phyloP scores from a whole-genome alignment of 2,797 vertebrate species.

The Paguma larvata region DNA sequence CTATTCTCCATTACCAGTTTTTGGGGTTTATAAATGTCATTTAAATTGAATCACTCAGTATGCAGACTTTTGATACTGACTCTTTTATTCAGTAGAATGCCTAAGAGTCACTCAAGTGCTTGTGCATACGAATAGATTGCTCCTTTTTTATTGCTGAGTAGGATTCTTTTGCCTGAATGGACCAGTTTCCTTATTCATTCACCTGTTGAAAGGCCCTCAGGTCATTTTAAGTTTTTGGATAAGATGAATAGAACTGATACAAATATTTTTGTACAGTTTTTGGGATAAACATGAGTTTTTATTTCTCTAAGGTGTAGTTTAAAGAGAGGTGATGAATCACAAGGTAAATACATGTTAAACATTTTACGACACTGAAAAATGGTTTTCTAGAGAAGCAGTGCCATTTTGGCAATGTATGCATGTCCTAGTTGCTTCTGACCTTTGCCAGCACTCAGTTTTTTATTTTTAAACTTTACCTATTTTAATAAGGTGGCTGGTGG shows the following conservation, averaged over 20 bases:
- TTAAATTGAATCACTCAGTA: not conserved
- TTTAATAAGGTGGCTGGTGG: not conserved
- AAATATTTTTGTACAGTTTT: constrained; percentile 14
- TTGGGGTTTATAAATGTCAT: not conserved
- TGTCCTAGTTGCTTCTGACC: not conserved
- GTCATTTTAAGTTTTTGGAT: not conserved
- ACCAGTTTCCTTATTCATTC: not conserved
- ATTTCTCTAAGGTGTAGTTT: not conserved
- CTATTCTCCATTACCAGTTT: not conserved
- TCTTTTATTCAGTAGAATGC: not conserved
- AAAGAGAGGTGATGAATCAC: not conserved
- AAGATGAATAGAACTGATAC: not conserved
- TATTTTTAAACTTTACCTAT: not conserved
- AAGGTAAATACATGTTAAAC: not conserved
- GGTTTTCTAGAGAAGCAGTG: not conserved
- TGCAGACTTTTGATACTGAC: not conserved
- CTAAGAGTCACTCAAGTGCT: not conserved
- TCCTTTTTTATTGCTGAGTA: not conserved
- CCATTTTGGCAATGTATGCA: not conserved
- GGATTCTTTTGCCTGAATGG: not conserved
- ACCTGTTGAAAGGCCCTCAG: not conserved
- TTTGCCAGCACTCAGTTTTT: not conserved
- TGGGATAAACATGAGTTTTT: not conserved
- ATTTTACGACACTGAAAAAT: not conserved
- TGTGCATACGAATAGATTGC: not conserved